Conservation (phyloP, 2,113 vertebrate species). For the Ceyx melanurus region DNA sequence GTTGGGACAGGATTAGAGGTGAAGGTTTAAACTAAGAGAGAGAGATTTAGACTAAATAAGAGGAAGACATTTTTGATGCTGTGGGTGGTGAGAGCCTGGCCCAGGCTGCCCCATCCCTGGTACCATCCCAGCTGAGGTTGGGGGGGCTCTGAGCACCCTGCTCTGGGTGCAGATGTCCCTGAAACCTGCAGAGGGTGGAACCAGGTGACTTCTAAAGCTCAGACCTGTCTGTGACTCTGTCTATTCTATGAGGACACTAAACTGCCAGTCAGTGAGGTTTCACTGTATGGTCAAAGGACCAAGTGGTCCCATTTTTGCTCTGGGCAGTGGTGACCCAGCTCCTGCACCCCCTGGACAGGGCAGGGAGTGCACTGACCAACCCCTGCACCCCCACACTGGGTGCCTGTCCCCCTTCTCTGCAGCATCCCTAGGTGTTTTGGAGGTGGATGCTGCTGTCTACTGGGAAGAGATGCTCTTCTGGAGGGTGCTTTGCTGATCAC, state of each 20-base stretch:
- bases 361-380: rapidly evolving
- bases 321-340: rapidly evolving
- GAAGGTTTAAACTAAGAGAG: not conserved
- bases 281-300: not conserved
- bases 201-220: no score
- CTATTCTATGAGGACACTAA: not conserved
- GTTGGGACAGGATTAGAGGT: not conserved
- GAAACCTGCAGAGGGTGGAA: no score
- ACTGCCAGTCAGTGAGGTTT: rapidly evolving
- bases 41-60: not conserved
- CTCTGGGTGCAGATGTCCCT: no score
- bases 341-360: not conserved
- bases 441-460: not conserved
- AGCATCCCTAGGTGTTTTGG: not conserved
- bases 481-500: not conserved
- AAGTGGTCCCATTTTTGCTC: not conserved
- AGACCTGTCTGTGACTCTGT: not conserved
- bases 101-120: no score
- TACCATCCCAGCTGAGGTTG: no score
- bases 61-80: not conserved
- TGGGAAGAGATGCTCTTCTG: not conserved
- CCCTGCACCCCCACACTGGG: rapidly evolving
- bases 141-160: no score
- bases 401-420: rapidly evolving
- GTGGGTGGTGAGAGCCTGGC: no score